Evolutionary conservation across 2,113 vertebrate genomes (phyloP), one percentile per base, ranked within the genome.

Genomic region (Anarrhichthys ocellatus): DNA sequence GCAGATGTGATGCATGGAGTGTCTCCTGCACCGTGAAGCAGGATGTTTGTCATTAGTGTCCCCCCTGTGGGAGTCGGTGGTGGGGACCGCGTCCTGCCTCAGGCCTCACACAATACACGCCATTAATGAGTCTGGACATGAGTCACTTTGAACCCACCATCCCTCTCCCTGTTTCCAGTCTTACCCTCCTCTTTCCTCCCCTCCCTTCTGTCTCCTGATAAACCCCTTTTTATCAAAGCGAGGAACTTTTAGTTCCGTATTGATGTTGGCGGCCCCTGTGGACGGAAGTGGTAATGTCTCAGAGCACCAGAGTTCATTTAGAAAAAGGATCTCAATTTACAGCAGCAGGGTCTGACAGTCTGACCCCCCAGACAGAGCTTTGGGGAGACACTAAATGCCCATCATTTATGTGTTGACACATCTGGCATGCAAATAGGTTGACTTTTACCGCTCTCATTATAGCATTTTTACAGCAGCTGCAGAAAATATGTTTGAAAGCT

Each of bases 21-120:
- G 24, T 75, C 86, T 72, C 70, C 69, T 69, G 40, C 78, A 61
- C 71, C 14, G 42, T 78, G 81, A 40, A 78, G 82, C 90, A 90
- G 91, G 88, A 92, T 89, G 84, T 91, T 82, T 91, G 86, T 88
- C 80, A 89, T 91, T 83, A 88, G 29, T 73, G 70, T 84, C 66
- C 46, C 20, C 78, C 82, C 85, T 62, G 78, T 82, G 90, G 90
- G 89, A 91, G 79, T 82, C 40, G 1, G 61, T 75, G 46, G 76
- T 59, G 86, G 48, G 71, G 58, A 46, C 74, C 68, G 40, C 2
- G 80, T 87, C 56, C 80, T 80, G 81, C 85, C 78, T 80, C 40
- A 66, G 82, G 78, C 65, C 76, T 54, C 70, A 59, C 72, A 59
- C 68, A 77, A 77, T 20, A 66, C 69, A 61, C 59, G 13, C 22